A percentile compares a stretch with the other conserved stretches of the same genome.
Conservation (phyloP, 2,888 invertebrate species). For the Ceramica pisi region DNA sequence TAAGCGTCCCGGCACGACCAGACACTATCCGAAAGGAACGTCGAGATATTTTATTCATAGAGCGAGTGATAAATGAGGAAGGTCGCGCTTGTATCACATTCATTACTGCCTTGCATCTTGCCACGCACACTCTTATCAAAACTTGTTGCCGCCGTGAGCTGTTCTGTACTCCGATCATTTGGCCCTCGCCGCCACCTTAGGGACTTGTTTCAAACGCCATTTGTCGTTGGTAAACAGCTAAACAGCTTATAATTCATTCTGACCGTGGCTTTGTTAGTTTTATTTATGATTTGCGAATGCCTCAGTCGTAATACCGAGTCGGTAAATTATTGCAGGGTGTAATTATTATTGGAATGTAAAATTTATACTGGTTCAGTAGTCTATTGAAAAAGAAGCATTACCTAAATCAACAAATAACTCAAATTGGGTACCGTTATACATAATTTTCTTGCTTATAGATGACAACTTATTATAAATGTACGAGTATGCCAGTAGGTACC, state of each 20-base stretch:
- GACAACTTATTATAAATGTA: not conserved
- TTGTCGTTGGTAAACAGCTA: slow-evolving; percentile 83
- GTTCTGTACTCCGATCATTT: slow-evolving; percentile 79
- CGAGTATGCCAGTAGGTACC: not conserved
- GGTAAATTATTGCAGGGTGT: slow-evolving; percentile 73
- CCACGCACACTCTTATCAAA: slow-evolving; percentile 88
- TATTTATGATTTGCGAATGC: slow-evolving; percentile 77
- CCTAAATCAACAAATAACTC: slow-evolving; percentile 46
- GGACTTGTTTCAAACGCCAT: slow-evolving; percentile 83
- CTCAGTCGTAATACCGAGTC: slow-evolving; percentile 66
- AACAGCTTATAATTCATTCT: slow-evolving; percentile 83
- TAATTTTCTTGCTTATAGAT: slow-evolving; percentile 3
- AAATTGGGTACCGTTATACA: slow-evolving; percentile 1
- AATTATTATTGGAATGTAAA: slow-evolving; percentile 71
- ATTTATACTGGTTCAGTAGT: slow-evolving; percentile 42
- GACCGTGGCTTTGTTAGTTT: slow-evolving; percentile 80
- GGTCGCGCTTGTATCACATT: slow-evolving; percentile 87
- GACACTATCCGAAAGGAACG: slow-evolving; percentile 84
- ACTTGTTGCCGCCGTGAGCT: slow-evolving; percentile 85
- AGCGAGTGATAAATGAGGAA: slow-evolving; percentile 87
- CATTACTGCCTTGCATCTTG: slow-evolving; percentile 86
- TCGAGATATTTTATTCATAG: slow-evolving; percentile 90
- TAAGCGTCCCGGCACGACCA: slow-evolving; percentile 84
- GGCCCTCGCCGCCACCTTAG: slow-evolving; percentile 79
- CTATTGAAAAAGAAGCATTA: slow-evolving; percentile 43